These are phyloP conservation scores for Leptinotarsa juncta DNA, from an alignment of 2,888 invertebrate species.

Conservation along the genomic window DNA sequence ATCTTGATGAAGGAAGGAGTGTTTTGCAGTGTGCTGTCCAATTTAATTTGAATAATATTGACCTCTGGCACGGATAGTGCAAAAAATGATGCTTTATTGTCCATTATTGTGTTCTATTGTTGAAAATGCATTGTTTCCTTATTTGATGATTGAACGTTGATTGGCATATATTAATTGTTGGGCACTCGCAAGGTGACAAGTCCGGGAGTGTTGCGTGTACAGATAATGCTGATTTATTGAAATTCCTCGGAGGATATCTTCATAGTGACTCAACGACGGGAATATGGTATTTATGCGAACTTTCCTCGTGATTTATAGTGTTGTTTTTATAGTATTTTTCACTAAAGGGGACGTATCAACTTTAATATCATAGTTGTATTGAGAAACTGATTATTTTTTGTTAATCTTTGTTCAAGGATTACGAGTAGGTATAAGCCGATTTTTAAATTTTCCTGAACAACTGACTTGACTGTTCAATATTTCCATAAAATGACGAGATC, in stretches of 20 bases:
- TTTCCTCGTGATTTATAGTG: neutral
- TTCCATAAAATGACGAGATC: too few relatives aligned
- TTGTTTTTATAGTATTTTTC: too few relatives aligned
- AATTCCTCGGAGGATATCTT: constrained; percentile 9
- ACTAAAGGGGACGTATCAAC: too few relatives aligned
- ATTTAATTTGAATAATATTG: constrained; percentile 43
- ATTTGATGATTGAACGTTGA: constrained; percentile 25
- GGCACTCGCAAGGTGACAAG: constrained; percentile 19
- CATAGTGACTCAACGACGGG: neutral
- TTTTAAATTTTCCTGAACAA: too few relatives aligned
- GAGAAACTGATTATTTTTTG: too few relatives aligned
- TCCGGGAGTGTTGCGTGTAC: constrained; percentile 1
- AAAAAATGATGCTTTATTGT: constrained; percentile 32
- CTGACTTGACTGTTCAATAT: too few relatives aligned
- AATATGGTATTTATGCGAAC: neutral
- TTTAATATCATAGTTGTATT: too few relatives aligned
- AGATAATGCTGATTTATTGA: constrained; percentile 10
- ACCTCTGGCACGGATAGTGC: constrained; percentile 28
- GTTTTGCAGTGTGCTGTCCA: constrained; percentile 37
- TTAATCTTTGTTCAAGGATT: too few relatives aligned
- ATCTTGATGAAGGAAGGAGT: constrained; percentile 42
- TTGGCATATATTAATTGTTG: constrained; percentile 22
- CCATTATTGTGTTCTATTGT: constrained; percentile 29
- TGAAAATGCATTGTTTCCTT: constrained; percentile 29
- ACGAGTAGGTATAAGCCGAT: too few relatives aligned